These are phyloP conservation scores for Spatulosminthurus flaviceps DNA, from an alignment of 2,888 invertebrate genomes.

Conservation along the genomic window DNA sequence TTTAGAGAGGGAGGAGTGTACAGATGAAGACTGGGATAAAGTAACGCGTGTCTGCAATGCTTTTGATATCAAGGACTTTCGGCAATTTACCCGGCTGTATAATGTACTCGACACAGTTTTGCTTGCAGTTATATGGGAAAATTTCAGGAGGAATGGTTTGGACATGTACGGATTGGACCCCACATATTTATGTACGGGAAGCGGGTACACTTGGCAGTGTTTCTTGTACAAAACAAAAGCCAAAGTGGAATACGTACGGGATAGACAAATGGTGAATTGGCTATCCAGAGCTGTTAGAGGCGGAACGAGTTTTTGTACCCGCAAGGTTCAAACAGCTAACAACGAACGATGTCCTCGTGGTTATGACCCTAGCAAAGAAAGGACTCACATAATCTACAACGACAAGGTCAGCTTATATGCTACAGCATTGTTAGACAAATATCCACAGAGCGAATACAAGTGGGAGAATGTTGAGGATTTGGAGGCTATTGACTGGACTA, in stretches of 20 bases:
- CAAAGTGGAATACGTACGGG: not conserved
- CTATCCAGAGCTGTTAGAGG: not conserved
- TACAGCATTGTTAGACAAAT: not conserved
- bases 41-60: not conserved
- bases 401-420: slow-evolving; percentile 8
- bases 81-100: not conserved
- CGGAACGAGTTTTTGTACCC: not conserved
- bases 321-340: not conserved
- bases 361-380: not conserved
- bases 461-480: not conserved
- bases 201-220: not conserved
- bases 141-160: not conserved
- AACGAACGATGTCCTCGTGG: not conserved
- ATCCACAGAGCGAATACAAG: not conserved
- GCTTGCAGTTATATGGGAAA: not conserved
- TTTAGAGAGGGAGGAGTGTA: not conserved
- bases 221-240: not conserved
- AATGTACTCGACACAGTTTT: not conserved
- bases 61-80: not conserved
- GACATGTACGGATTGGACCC: not conserved
- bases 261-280: not conserved
- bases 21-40: not conserved
- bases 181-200: not conserved
- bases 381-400: slow-evolving; percentile 1
- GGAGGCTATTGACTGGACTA: not conserved